A percentile compares a stretch with the other conserved stretches of the same genome.
Evolutionary conservation across 2,797 vertebrate species (phyloP).

Genomic region (Coilia nasus): DNA sequence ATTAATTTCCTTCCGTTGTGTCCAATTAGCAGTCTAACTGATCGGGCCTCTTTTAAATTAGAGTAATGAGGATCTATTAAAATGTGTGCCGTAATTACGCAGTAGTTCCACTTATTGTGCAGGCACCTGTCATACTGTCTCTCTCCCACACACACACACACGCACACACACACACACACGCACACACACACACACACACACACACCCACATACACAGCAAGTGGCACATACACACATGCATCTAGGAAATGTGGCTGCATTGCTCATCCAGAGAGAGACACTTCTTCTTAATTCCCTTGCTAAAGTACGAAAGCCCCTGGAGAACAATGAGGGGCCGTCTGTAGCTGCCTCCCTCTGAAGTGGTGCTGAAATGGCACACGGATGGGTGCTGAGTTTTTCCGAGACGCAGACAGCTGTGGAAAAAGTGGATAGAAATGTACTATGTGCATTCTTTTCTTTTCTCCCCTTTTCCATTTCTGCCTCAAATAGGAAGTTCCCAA

Average conservation of each 20-base stretch:
- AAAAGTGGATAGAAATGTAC: conserved; percentile 24
- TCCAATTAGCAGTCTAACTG: conserved; percentile 24
- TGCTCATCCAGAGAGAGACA: neutral
- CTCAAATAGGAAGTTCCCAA: conserved; percentile 60
- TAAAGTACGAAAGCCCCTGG: neutral
- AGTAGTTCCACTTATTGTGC: conserved; percentile 17
- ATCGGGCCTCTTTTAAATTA: conserved; percentile 24
- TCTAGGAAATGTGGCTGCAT: neutral
- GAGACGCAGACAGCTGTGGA: conserved; percentile 9
- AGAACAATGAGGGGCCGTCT: neutral
- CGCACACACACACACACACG: neutral
- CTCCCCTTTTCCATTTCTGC: conserved; percentile 32
- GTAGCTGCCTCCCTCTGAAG: neutral
- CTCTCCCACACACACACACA: conserved; percentile 4
- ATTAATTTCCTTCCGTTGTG: conserved; percentile 29
- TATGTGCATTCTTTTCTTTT: conserved; percentile 9
- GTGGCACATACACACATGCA: neutral
- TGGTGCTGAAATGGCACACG: conserved; percentile 17
- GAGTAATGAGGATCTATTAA: conserved; percentile 27
- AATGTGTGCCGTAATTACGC: conserved; percentile 17
- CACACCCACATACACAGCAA: too few relatives aligned
- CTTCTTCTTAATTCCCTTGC: conserved; percentile 19
- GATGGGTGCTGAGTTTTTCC: neutral
- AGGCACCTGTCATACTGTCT: conserved; percentile 21
- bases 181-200: too few relatives aligned